A percentile compares a stretch with the other conserved stretches of the same genome.
These are phyloP conservation scores for Tigriopus japonicus DNA, from an alignment of 1,140 invertebrate genomes.

Conservation along the genomic window DNA sequence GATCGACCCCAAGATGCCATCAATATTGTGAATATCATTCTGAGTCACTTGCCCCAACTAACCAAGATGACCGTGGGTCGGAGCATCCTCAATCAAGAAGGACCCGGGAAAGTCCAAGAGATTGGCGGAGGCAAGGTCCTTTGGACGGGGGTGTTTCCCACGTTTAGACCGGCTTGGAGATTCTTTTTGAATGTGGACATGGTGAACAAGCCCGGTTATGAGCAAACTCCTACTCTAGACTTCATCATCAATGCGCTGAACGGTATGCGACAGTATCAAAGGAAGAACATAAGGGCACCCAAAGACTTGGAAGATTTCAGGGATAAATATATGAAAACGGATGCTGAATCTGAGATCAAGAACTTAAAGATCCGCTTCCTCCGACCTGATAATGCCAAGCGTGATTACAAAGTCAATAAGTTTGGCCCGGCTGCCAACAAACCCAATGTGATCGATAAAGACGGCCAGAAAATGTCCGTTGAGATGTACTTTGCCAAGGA, in stretches of 20 bases:
- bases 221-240: not conserved
- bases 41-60: not conserved
- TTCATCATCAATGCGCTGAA: not conserved
- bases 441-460: not conserved
- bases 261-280: not conserved
- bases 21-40: not conserved
- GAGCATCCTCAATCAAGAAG: not conserved
- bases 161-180: not conserved
- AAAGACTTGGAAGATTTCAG: not conserved
- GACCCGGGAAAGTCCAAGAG: not conserved
- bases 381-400: not conserved
- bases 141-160: not conserved
- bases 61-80: not conserved
- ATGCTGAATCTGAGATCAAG: not conserved
- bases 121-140: slow-evolving; percentile 3
- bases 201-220: slow-evolving; percentile 6
- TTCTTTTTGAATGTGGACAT: slow-evolving; percentile 6
- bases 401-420: slow-evolving; percentile 2
- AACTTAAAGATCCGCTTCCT: not conserved
- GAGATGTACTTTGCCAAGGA: not conserved
- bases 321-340: not conserved
- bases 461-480: slow-evolving; percentile 7
- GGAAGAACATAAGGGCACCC: not conserved
- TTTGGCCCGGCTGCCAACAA: not conserved
- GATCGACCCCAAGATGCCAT: not conserved